Conservation (phyloP, 1,140 invertebrate genomes). For the Teleopsis dalmanni region DNA sequence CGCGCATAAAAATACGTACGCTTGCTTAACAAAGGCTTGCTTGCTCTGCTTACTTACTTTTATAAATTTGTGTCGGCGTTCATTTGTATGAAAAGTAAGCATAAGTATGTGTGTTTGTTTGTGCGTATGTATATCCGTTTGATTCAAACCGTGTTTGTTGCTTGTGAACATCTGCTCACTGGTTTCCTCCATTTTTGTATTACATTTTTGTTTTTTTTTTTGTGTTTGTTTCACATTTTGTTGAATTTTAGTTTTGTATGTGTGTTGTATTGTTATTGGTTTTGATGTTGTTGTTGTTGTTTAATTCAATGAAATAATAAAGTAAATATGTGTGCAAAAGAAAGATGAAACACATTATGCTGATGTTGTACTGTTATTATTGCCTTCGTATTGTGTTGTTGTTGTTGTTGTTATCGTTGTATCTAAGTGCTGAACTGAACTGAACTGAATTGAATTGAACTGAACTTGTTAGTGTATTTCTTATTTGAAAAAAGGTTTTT, state of each 20-base stretch:
- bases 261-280: too few relatives aligned
- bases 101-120: slow-evolving; percentile 12
- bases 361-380: too few relatives aligned
- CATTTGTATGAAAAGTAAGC: not conserved
- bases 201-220: not conserved
- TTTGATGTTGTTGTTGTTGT: not conserved
- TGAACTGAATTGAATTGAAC: too few relatives aligned
- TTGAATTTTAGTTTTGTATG: not conserved
- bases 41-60: not conserved
- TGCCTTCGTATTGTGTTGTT: too few relatives aligned
- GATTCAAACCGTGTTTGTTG: too few relatives aligned
- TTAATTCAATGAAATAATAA: not conserved
- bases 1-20: not conserved
- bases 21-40: too few relatives aligned
- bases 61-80: too few relatives aligned
- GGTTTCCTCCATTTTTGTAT: slow-evolving; percentile 20
- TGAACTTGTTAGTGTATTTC: too few relatives aligned
- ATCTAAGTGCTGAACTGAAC: too few relatives aligned
- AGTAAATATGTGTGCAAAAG: not conserved
- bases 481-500: too few relatives aligned
- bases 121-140: slow-evolving; percentile 22
- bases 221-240: not conserved
- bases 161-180: slow-evolving; percentile 43
- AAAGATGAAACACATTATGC: too few relatives aligned
- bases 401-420: too few relatives aligned